These are phyloP conservation scores for Chaenogobius annularis DNA, from an alignment of 2,113 vertebrate genomes.

Conservation along the genomic window DNA sequence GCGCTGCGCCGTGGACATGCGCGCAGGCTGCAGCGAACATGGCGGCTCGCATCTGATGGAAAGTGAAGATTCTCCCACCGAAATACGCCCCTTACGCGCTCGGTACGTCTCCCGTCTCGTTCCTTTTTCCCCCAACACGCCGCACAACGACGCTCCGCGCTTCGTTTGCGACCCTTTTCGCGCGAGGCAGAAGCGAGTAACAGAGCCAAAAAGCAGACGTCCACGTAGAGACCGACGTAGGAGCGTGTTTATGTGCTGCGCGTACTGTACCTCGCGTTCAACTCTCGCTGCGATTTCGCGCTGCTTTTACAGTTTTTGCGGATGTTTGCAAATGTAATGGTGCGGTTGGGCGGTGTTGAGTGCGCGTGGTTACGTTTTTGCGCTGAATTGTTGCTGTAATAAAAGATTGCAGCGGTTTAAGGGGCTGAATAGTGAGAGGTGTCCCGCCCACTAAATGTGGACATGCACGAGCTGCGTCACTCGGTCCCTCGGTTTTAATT, in stretches of 20 bases:
- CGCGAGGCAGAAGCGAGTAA: neutral
- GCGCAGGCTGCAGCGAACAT: conserved; percentile 76
- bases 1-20: conserved; percentile 75
- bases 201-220: neutral
- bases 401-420: conserved; percentile 36
- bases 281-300: conserved; percentile 35
- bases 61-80: conserved; percentile 65
- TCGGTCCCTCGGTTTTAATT: conserved; percentile 28
- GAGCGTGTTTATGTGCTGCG: conserved; percentile 47
- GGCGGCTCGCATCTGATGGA: conserved; percentile 76
- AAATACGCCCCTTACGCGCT: conserved; percentile 62
- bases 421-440: conserved; percentile 15
- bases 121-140: conserved; percentile 4
- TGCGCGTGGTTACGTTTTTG: neutral
- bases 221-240: conserved; percentile 12
- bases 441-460: conserved; percentile 67
- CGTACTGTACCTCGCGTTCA: conserved; percentile 31
- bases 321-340: conserved; percentile 6
- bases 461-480: conserved; percentile 65
- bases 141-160: neutral
- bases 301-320: conserved; percentile 14
- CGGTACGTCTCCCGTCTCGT: conserved; percentile 52
- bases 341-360: neutral
- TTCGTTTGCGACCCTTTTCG: neutral
- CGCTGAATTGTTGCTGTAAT: neutral